Conservation (phyloP, 1,140 invertebrate genomes). For the Musca domestica region DNA sequence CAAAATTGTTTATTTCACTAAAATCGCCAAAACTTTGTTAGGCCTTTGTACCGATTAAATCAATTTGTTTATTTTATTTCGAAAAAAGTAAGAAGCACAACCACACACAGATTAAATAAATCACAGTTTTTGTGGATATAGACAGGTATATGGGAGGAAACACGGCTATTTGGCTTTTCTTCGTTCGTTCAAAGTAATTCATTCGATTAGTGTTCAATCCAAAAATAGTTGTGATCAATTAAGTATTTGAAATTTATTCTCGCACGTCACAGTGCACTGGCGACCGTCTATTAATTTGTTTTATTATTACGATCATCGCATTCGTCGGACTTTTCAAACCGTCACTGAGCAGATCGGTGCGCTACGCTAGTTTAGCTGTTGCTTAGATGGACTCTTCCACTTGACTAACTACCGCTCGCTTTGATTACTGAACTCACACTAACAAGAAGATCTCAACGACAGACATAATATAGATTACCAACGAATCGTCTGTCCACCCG, state of each 20-base stretch:
- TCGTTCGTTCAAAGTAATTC: neutral
- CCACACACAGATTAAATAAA: neutral
- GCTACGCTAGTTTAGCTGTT: neutral
- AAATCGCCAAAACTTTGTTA: too few relatives aligned
- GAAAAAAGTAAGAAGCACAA: neutral
- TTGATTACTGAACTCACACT: constrained; percentile 19
- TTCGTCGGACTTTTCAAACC: neutral
- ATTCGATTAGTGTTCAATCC: constrained; percentile 13
- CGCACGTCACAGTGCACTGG: constrained; percentile 9
- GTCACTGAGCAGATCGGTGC: neutral
- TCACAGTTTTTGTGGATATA: neutral
- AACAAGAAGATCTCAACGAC: neutral
- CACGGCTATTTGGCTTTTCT: neutral
- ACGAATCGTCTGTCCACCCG: constrained; percentile 9
- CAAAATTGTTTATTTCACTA: too few relatives aligned
- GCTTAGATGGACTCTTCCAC: neutral
- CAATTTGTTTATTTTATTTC: neutral
- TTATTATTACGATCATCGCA: neutral
- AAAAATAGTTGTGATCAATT: constrained; percentile 12
- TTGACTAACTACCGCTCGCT: constrained; percentile 6
- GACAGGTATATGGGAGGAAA: neutral
- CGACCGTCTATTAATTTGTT: constrained; percentile 3
- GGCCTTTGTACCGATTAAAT: too few relatives aligned
- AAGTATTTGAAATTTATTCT: constrained; percentile 1
- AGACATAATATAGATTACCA: neutral